Base-by-base conservation (phyloP, 1,140 invertebrate species). In the Phortica variegata region DNA sequence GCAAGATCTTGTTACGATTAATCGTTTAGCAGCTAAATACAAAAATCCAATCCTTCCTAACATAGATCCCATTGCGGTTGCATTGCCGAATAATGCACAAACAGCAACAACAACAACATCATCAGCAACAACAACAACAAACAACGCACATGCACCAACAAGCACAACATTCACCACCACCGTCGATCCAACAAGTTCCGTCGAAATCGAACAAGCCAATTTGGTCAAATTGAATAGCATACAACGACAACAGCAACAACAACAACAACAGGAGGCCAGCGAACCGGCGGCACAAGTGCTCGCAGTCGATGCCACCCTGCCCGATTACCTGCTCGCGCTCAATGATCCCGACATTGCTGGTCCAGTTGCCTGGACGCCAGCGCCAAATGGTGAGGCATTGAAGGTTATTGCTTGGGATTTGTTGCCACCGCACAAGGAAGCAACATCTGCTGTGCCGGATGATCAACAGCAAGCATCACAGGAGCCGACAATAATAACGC, bases 51-150 rank as follows among this genome's bases (percentile, higher is more conserved):
- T 57, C 70, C 62, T 65, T 68, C 69, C 65, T 54, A 58, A 56
- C 73, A 47, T 68, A 74, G 71, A 74, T 74, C 66, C 56, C 57
- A 74, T 73, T 52, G 71, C 63, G 23, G 71, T 73, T 54, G 69
- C 53, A 42, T 43, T 61, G 45, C 61, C 65, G 15, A 47, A 45
- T 18, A 26, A 5, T 26, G 23, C 23, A 6, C 5, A 5, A 26
- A 26, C 48, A 34, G 46, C 36, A 16, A 32, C 45, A 50, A 48
- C 45, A 43, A 6, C 23, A 26, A 5, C 23, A 10, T 26, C 23
- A 26, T 26, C 5, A 5, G 23, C 5, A 26, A 26, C 23, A 26
- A 6, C 23, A n/a, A 26, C 23, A 5, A 26, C 23, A 26, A 26
- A 26, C 23, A 26, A 26, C 23, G 10, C 23, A 26, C 5, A 5